Conservation (phyloP, 2,888 invertebrate genomes). For the Cheilosia variabilis region DNA sequence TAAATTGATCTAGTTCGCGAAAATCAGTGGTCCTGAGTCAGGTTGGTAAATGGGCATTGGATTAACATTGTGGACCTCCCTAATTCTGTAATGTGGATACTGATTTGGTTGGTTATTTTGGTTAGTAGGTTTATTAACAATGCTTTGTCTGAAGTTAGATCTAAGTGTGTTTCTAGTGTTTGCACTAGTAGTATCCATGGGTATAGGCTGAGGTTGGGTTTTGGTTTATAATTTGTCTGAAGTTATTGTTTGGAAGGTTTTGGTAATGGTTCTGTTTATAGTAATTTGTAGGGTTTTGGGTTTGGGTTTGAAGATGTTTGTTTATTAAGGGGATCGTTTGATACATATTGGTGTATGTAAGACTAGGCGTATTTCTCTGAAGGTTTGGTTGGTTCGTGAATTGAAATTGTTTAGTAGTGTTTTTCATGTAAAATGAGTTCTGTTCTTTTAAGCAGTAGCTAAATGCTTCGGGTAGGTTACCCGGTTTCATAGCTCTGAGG, state of each 20-base stretch:
- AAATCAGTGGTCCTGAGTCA: background rate
- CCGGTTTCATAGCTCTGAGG: too few species aligned
- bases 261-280: background rate
- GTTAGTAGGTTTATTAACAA: background rate
- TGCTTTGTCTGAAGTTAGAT: background rate
- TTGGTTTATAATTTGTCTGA: background rate
- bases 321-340: background rate
- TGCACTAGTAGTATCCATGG: too few species aligned
- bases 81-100: background rate
- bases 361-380: too few species aligned
- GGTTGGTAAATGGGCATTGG: background rate
- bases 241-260: background rate
- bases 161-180: background rate
- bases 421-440: too few species aligned
- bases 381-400: too few species aligned
- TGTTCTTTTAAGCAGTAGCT: too few species aligned
- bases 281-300: background rate
- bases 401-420: too few species aligned
- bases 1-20: background rate
- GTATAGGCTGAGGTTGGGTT: too few species aligned
- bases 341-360: background rate
- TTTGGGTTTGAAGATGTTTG: background rate
- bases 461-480: too few species aligned
- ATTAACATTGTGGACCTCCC: background rate
- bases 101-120: background rate